These are phyloP conservation scores for Phyllotreta striolata DNA, from an alignment of 2,888 invertebrate species.

Conservation along the genomic window DNA sequence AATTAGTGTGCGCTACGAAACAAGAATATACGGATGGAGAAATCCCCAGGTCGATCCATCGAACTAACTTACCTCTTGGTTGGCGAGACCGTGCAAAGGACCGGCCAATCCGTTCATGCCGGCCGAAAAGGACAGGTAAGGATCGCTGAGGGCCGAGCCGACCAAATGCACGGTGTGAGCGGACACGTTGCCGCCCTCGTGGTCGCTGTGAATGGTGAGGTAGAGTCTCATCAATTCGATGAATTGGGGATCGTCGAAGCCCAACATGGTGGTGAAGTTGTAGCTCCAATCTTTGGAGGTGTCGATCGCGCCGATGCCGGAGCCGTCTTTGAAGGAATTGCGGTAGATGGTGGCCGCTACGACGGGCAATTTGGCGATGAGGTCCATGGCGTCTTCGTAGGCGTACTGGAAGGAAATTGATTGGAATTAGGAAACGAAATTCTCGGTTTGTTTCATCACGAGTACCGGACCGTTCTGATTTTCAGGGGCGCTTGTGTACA, in stretches of 20 bases:
- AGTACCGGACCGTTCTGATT: no score
- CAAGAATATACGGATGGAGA: no score
- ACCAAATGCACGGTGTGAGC: constrained; percentile 95
- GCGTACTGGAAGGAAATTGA: constrained; percentile 62
- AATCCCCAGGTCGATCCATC: no score
- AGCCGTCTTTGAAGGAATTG: constrained; percentile 85
- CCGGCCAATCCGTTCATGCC: constrained; percentile 95
- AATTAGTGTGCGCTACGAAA: no score
- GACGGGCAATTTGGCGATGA: constrained; percentile 94
- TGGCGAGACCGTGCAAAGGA: constrained; percentile 94
- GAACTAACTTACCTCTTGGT: constrained; percentile 76
- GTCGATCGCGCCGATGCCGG: constrained; percentile 88
- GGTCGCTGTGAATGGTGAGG: constrained; percentile 94
- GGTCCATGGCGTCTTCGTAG: constrained; percentile 93
- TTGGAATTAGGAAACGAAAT: not conserved
- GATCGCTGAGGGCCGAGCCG: constrained; percentile 92
- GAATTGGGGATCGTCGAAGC: constrained; percentile 84
- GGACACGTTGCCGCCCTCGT: constrained; percentile 96
- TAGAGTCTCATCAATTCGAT: constrained; percentile 92
- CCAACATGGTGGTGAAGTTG: constrained; percentile 92
- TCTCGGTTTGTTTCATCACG: no score
- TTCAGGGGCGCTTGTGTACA: no score
- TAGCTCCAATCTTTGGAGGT: constrained; percentile 90
- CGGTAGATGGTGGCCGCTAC: constrained; percentile 94
- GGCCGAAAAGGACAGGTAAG: constrained; percentile 90